Conservation (phyloP, 2,797 vertebrate species). For the Adelosebastes latens region DNA sequence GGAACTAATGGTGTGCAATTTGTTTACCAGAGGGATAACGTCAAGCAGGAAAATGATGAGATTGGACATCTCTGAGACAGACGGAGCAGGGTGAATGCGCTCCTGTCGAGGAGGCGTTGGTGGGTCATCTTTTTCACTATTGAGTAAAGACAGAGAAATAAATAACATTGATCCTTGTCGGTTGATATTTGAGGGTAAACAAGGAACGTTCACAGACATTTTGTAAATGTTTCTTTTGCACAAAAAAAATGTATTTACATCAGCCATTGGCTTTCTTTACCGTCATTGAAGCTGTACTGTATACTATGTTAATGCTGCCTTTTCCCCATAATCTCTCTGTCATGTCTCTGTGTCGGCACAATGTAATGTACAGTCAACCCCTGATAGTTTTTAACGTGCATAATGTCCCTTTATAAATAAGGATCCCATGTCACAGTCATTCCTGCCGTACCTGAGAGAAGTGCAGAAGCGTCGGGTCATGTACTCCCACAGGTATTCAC, state of each 20-base stretch:
- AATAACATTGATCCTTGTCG: not conserved
- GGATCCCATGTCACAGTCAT: not conserved
- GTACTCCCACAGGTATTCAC: constrained; percentile 97
- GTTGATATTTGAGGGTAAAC: not conserved
- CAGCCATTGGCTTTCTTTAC: not conserved
- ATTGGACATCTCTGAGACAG: constrained; percentile 88
- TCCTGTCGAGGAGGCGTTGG: constrained; percentile 55
- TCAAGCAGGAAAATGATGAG: constrained; percentile 95
- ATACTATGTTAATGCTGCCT: not conserved
- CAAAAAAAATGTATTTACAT: not conserved
- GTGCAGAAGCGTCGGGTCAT: constrained; percentile 90
- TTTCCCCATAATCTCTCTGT: not conserved
- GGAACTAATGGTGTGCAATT: not conserved
- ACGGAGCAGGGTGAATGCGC: constrained; percentile 75
- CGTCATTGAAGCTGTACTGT: rapidly evolving
- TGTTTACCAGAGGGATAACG: constrained; percentile 92
- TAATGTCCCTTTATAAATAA: not conserved
- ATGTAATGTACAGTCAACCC: not conserved
- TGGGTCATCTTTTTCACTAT: constrained; percentile 62
- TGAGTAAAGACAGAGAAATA: constrained; percentile 15
- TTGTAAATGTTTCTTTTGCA: not conserved
- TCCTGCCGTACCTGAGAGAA: constrained; percentile 85
- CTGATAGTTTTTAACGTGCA: not conserved
- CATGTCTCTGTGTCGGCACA: not conserved
- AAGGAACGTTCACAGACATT: not conserved